Percentiles rank a stretch among this genome's conserved stretches.
Evolutionary conservation across 2,113 vertebrate genomes (phyloP).

Genomic region (Girardinichthys multiradiatus): DNA sequence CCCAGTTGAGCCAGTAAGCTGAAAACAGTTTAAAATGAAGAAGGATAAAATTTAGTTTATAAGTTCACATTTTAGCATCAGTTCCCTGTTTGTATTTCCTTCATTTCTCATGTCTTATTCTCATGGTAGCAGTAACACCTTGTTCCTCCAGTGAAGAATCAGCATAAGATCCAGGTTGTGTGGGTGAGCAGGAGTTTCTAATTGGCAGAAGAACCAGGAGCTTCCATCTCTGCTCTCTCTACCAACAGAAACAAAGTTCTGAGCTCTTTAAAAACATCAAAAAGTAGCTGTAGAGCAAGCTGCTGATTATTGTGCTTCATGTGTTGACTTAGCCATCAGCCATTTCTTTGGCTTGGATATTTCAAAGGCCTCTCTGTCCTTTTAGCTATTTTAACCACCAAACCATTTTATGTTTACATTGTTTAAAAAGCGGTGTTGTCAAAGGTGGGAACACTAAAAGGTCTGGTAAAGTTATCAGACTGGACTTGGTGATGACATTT

Average conservation of each 20-base stretch:
- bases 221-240: conserved; percentile 21
- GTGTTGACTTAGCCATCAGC: conserved; percentile 12
- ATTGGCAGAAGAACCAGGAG: conserved; percentile 31
- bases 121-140: conserved; percentile 15
- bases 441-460: neutral
- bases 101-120: conserved; percentile 14
- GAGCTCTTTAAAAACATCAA: conserved; percentile 18
- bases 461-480: conserved; percentile 39
- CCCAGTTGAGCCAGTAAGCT: too few species aligned
- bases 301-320: conserved; percentile 1
- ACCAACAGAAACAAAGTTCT: conserved; percentile 21
- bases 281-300: conserved; percentile 2
- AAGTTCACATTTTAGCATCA: neutral
- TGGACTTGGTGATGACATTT: conserved; percentile 41
- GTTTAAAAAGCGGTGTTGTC: neutral
- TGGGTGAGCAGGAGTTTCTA: conserved; percentile 27
- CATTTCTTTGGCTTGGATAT: neutral
- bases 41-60: neutral
- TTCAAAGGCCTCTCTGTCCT: conserved; percentile 7
- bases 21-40: neutral
- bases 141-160: conserved; percentile 15
- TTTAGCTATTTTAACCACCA: conserved; percentile 4
- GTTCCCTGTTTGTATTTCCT: neutral
- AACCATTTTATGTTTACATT: conserved; percentile 2
- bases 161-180: conserved; percentile 17